These are phyloP conservation scores for Drosophila formosana DNA, from an alignment of 2,888 invertebrate species.

Conservation along the genomic window DNA sequence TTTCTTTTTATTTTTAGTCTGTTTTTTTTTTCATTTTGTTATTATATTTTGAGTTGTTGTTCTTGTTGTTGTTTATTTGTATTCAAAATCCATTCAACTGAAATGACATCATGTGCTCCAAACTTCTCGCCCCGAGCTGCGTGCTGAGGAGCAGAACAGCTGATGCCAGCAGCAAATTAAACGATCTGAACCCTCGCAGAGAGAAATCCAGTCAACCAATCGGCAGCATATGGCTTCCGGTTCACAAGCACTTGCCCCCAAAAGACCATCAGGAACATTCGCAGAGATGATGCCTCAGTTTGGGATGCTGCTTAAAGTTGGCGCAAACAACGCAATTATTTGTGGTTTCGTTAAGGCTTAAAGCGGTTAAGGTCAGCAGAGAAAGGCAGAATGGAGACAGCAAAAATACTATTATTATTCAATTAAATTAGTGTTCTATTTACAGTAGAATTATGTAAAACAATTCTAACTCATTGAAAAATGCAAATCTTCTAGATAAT, in stretches of 20 bases:
- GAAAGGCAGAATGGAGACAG: neutral
- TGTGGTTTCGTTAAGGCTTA: neutral
- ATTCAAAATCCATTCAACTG: conserved; percentile 74
- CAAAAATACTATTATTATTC: neutral
- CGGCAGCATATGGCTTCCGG: conserved; percentile 76
- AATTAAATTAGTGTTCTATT: neutral
- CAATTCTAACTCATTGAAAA: too few species aligned
- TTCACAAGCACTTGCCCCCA: conserved; percentile 31
- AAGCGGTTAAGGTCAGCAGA: neutral
- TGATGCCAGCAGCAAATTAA: conserved; percentile 73
- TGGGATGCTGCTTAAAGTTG: conserved; percentile 1
- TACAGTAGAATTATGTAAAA: too few species aligned
- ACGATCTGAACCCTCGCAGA: conserved; percentile 44
- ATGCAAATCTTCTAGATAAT: neutral
- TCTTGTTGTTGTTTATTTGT: conserved; percentile 11
- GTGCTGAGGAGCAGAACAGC: conserved; percentile 54
- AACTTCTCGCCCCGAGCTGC: conserved; percentile 27
- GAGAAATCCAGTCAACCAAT: conserved; percentile 23
- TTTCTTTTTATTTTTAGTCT: conserved; percentile 4
- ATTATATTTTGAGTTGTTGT: conserved; percentile 35
- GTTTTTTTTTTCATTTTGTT: conserved; percentile 16
- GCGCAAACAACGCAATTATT: conserved; percentile 6
- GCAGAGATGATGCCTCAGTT: neutral
- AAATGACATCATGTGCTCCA: conserved; percentile 82
- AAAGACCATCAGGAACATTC: conserved; percentile 19